A percentile compares a stretch with the other conserved stretches of the same genome.
phyloP scores from a whole-genome alignment of 2,113 vertebrate species.

The Daboia siamensis region DNA sequence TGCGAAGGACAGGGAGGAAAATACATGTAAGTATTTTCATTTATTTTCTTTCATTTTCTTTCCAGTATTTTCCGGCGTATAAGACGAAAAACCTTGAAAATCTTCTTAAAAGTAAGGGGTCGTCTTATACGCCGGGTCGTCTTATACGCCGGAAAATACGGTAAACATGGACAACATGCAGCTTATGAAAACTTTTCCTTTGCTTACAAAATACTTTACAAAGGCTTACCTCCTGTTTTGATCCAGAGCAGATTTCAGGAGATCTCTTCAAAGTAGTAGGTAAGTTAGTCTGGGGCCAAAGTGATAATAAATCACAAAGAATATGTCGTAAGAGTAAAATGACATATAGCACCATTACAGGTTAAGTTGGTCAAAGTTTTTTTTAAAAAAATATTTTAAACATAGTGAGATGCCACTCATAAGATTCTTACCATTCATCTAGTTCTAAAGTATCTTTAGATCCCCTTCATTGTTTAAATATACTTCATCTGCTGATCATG shows the following conservation, averaged over 20 bases:
- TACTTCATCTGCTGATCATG: not conserved
- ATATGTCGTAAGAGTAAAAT: not conserved
- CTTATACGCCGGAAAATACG: no score
- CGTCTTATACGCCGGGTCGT: no score
- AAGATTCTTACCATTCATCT: not conserved
- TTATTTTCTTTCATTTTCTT: no score
- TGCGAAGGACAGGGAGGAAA: no score
- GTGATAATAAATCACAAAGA: not conserved
- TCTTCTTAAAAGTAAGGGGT: no score
- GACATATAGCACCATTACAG: not conserved
- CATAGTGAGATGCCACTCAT: not conserved
- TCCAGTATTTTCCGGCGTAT: no score
- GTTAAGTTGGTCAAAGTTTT: not conserved
- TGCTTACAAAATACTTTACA: not conserved
- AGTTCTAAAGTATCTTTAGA: not conserved
- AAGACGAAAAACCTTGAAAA: no score
- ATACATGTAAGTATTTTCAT: no score
- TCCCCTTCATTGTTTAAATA: not conserved
- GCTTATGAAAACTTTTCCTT: constrained; percentile 1
- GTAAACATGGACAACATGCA: not conserved
- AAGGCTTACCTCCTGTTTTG: no score
- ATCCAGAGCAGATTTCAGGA: no score
- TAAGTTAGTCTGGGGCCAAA: not conserved
- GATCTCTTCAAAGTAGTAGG: not conserved
- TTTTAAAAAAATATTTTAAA: not conserved